A percentile compares a stretch with the other conserved stretches of the same genome.
Evolutionary conservation across 2,888 invertebrate species (phyloP).

Genomic region (Kryphioiulus occultus): DNA sequence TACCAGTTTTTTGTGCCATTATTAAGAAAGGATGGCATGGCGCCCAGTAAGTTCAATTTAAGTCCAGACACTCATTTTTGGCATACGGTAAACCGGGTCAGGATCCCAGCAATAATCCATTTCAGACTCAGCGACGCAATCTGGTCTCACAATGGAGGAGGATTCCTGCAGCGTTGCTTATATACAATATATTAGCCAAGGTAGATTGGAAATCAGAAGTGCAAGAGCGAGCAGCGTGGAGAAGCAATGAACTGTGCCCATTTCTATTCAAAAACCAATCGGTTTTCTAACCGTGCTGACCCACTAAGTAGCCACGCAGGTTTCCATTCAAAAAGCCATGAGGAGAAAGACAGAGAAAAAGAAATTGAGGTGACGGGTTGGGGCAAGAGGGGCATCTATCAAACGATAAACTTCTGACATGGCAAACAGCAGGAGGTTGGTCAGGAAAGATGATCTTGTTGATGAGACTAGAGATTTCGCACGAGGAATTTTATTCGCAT

Average conservation of each 20-base stretch:
- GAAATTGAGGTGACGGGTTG: slow-evolving; percentile 25
- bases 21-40: slow-evolving; percentile 1
- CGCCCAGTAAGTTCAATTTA: neutral
- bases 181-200: slow-evolving; percentile 31
- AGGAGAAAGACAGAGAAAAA: slow-evolving; percentile 30
- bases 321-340: slow-evolving; percentile 24
- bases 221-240: slow-evolving; percentile 1
- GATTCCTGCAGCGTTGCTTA: slow-evolving; percentile 25
- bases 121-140: neutral
- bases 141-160: neutral
- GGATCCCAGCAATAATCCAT: slow-evolving; percentile 13
- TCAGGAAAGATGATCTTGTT: slow-evolving; percentile 28
- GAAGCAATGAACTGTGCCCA: slow-evolving; percentile 26
- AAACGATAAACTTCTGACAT: slow-evolving; percentile 31
- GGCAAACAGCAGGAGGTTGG: slow-evolving; percentile 14
- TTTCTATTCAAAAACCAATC: slow-evolving; percentile 26
- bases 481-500: neutral
- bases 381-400: slow-evolving; percentile 31
- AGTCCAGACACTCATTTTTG: neutral
- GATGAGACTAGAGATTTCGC: neutral
- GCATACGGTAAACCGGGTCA: neutral
- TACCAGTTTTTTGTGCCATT: neutral
- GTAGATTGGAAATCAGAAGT: slow-evolving; percentile 35
- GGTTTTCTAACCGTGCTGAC: slow-evolving; percentile 14
- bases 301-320: slow-evolving; percentile 31